Percentiles rank a stretch among this genome's conserved stretches.
phyloP scores from a whole-genome alignment of 2,797 vertebrate genomes.

The Typhlichthys subterraneus region DNA sequence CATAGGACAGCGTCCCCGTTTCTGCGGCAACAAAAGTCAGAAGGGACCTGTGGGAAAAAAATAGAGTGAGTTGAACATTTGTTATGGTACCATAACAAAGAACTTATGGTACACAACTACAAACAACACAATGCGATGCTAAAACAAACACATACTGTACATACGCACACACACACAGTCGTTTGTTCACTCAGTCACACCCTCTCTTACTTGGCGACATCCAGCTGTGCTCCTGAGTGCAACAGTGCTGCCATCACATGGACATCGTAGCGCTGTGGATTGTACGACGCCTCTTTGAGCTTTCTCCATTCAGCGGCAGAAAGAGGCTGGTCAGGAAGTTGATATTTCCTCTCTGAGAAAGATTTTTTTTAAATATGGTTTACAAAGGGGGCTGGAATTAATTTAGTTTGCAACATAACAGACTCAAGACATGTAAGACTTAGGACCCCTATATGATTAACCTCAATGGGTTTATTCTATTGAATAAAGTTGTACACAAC shows the following conservation, averaged over 20 bases:
- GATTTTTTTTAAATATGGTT: no score
- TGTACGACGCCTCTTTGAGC: slow-evolving; percentile 66
- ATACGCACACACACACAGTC: background rate
- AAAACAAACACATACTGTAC: background rate
- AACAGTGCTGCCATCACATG: slow-evolving; percentile 77
- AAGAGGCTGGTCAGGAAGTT: slow-evolving; percentile 76
- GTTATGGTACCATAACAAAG: background rate
- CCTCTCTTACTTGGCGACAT: slow-evolving; percentile 81
- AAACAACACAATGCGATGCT: background rate
- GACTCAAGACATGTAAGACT: no score
- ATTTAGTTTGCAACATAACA: no score
- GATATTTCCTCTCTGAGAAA: slow-evolving; percentile 22
- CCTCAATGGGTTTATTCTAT: no score
- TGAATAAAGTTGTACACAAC: no score
- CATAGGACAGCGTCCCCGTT: slow-evolving; percentile 82
- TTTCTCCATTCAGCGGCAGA: slow-evolving; percentile 81
- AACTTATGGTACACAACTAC: background rate
- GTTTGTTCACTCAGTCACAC: slow-evolving; percentile 1
- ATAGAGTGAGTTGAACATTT: background rate
- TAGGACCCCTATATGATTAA: no score
- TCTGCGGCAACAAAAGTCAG: slow-evolving; percentile 82
- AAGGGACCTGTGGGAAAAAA: slow-evolving; percentile 74
- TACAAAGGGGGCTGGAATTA: no score
- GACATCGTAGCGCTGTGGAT: slow-evolving; percentile 73
- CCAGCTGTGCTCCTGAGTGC: slow-evolving; percentile 59